A percentile compares a stretch with the other conserved stretches of the same genome.
phyloP scores from a whole-genome alignment of 2,888 invertebrate genomes.

The Zele albiditarsus region DNA sequence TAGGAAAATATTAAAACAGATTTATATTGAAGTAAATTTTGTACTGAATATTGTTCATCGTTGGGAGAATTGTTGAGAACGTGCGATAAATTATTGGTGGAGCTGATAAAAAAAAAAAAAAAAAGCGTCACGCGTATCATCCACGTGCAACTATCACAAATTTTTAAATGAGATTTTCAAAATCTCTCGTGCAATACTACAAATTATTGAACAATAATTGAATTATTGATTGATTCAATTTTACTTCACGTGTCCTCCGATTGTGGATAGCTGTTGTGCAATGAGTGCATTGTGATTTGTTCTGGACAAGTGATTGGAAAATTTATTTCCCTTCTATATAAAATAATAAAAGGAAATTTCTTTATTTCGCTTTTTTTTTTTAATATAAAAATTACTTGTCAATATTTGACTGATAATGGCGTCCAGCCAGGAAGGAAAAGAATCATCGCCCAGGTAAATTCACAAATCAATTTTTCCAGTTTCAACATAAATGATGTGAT shows the following conservation, averaged over 20 bases:
- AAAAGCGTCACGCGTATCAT: no score
- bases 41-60: neutral
- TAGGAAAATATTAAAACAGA: neutral
- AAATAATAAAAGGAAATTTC: neutral
- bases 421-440: conserved; percentile 68
- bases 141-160: no score
- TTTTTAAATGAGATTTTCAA: no score
- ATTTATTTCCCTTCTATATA: no score
- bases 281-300: no score
- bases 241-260: no score
- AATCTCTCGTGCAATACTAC: no score
- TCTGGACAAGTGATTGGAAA: no score
- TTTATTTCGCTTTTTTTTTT: no score
- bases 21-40: neutral
- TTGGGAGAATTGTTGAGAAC: neutral
- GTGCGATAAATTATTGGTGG: neutral
- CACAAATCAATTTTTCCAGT: neutral
- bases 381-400: neutral
- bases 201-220: no score
- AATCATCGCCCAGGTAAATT: conserved; percentile 69
- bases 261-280: neutral
- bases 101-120: neutral
- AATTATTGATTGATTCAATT: no score
- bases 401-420: conserved; percentile 60
- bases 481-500: neutral